Evolutionary conservation across 2,888 invertebrate genomes (phyloP).

Genomic region (Halocaridina rubra): DNA sequence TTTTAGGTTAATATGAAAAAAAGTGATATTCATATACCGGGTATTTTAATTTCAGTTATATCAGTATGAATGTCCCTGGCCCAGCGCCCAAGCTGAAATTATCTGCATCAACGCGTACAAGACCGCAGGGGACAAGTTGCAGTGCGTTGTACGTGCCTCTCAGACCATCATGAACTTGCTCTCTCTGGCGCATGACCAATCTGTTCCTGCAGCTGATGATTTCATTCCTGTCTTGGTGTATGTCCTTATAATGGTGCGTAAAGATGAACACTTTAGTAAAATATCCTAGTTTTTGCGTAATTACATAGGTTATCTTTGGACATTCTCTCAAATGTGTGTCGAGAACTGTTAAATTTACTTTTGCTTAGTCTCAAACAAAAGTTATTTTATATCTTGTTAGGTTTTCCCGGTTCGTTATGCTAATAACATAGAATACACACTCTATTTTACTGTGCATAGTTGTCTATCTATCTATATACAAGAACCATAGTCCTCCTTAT

Average conservation of each 20-base stretch:
- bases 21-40: too few species aligned
- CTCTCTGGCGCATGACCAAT: slow-evolving; percentile 77
- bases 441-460: too few species aligned
- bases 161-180: slow-evolving; percentile 94
- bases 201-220: slow-evolving; percentile 91
- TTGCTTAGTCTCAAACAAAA: too few species aligned
- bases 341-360: too few species aligned
- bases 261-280: background rate
- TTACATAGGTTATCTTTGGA: too few species aligned
- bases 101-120: slow-evolving; percentile 89
- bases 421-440: too few species aligned
- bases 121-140: slow-evolving; percentile 87
- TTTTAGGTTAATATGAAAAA: background rate
- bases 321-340: too few species aligned
- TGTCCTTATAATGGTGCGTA: slow-evolving; percentile 88
- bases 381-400: too few species aligned
- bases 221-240: slow-evolving; percentile 95
- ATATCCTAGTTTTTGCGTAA: too few species aligned
- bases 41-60: slow-evolving; percentile 71
- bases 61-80: slow-evolving; percentile 94
- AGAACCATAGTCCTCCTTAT: too few species aligned
- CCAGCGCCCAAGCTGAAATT: slow-evolving; percentile 89
- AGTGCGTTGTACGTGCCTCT: slow-evolving; percentile 87
- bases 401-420: too few species aligned
- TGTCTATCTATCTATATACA: too few species aligned